phyloP scores from a whole-genome alignment of 2,797 vertebrate species.

The Holocentrus rufus region DNA sequence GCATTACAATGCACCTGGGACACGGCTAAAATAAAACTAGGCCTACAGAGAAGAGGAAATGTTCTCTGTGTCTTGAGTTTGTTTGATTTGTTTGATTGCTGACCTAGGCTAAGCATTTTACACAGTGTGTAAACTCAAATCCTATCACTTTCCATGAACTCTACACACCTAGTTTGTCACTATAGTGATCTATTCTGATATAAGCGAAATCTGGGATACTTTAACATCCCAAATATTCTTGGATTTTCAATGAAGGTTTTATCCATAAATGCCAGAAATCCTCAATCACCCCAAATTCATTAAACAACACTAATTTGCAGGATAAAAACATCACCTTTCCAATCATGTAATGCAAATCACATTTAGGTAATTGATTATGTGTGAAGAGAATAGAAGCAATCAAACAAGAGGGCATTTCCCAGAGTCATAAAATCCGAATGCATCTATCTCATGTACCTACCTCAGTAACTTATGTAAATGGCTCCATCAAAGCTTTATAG shows the following conservation, averaged over 20 bases:
- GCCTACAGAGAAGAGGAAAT: slow-evolving; percentile 36
- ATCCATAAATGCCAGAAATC: not conserved
- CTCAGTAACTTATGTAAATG: slow-evolving; percentile 36
- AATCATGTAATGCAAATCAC: slow-evolving; percentile 26
- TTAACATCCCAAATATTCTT: slow-evolving; percentile 1
- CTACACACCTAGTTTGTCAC: not conserved
- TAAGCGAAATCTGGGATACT: not conserved
- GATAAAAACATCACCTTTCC: slow-evolving; percentile 17
- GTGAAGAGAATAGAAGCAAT: slow-evolving; percentile 46
- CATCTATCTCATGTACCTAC: slow-evolving; percentile 10
- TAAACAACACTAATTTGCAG: slow-evolving; percentile 6
- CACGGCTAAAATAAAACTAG: slow-evolving; percentile 16
- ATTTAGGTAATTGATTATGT: slow-evolving; percentile 16
- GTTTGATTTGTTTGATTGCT: slow-evolving; percentile 34
- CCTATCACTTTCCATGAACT: not conserved
- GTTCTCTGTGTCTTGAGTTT: slow-evolving; percentile 34
- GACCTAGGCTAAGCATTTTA: slow-evolving; percentile 29
- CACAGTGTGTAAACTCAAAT: slow-evolving; percentile 46
- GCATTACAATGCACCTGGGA: slow-evolving; percentile 26
- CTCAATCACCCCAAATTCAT: not conserved
- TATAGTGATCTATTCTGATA: slow-evolving; percentile 20
- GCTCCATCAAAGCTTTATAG: slow-evolving; percentile 55
- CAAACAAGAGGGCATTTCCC: slow-evolving; percentile 38
- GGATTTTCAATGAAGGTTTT: slow-evolving; percentile 11
- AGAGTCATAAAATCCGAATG: slow-evolving; percentile 30